These are phyloP conservation scores for Watsonalla binaria DNA, from an alignment of 2,888 invertebrate species.

Conservation along the genomic window DNA sequence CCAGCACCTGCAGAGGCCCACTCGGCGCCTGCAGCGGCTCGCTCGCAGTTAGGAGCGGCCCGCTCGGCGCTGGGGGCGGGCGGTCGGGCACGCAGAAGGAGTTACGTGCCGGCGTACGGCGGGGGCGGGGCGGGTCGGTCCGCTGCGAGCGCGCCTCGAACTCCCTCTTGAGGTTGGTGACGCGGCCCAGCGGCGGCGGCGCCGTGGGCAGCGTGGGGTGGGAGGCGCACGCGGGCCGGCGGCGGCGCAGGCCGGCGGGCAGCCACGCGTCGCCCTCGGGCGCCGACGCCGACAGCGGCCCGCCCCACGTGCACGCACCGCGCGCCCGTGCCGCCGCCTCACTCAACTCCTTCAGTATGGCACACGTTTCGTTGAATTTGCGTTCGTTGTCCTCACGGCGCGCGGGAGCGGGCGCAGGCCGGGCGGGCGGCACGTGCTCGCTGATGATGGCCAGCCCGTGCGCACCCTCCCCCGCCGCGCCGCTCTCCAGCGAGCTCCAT, in stretches of 20 bases:
- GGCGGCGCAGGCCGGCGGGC: slow-evolving; percentile 60
- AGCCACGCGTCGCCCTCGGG: slow-evolving; percentile 77
- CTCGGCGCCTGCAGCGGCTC: slow-evolving; percentile 54
- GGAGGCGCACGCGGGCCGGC: slow-evolving; percentile 58
- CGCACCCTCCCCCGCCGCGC: slow-evolving; percentile 80
- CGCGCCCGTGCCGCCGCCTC: slow-evolving; percentile 58
- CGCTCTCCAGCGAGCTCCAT: slow-evolving; percentile 88
- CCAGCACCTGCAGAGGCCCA: slow-evolving; percentile 30
- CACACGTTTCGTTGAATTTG: slow-evolving; percentile 76
- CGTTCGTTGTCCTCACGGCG: slow-evolving; percentile 60
- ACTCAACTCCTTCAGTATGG: slow-evolving; percentile 79
- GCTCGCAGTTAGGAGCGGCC: slow-evolving; percentile 57
- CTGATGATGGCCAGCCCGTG: slow-evolving; percentile 59
- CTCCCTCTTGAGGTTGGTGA: slow-evolving; percentile 91
- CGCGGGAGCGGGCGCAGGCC: slow-evolving; percentile 23
- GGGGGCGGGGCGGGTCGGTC: slow-evolving; percentile 35
- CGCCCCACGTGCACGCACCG: slow-evolving; percentile 63
- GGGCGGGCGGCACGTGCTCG: slow-evolving; percentile 37
- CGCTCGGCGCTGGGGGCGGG: slow-evolving; percentile 38
- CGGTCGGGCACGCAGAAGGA: slow-evolving; percentile 32
- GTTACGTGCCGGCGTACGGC: slow-evolving; percentile 77
- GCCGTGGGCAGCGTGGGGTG: slow-evolving; percentile 29
- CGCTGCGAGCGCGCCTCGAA: slow-evolving; percentile 84
- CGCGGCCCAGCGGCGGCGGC: slow-evolving; percentile 79
- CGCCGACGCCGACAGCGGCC: slow-evolving; percentile 80